These are phyloP conservation scores for Allolobophora icterica DNA, from an alignment of 2,888 invertebrate genomes.

Conservation along the genomic window DNA sequence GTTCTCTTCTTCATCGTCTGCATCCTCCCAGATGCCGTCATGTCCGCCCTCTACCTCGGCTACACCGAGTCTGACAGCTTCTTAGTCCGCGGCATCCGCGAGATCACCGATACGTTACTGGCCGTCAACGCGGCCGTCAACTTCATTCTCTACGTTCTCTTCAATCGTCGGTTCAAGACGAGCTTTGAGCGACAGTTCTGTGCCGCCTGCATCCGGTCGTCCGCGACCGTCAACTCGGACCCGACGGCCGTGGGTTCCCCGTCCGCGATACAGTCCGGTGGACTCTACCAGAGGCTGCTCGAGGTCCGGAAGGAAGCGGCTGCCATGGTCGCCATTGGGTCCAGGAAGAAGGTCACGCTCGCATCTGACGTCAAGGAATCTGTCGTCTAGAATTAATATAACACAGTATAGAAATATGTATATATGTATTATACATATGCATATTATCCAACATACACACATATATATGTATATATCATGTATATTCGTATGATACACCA, in stretches of 20 bases:
- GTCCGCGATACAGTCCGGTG: not conserved
- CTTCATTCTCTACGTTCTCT: slow-evolving; percentile 61
- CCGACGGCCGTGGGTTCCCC: not conserved
- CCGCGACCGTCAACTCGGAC: not conserved
- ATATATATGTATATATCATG: too few species aligned
- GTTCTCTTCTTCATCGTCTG: slow-evolving; percentile 63
- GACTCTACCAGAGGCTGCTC: slow-evolving; percentile 23
- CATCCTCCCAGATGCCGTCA: slow-evolving; percentile 63
- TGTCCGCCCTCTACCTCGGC: slow-evolving; percentile 63
- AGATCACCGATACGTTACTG: slow-evolving; percentile 63
- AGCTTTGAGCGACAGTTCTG: slow-evolving; percentile 23
- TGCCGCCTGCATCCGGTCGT: not conserved
- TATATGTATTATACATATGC: slow-evolving; percentile 18
- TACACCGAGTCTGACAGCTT: slow-evolving; percentile 60
- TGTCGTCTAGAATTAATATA: not conserved
- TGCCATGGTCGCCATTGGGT: not conserved
- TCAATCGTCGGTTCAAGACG: slow-evolving; percentile 59
- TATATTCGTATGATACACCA: too few species aligned
- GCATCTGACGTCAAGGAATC: not conserved
- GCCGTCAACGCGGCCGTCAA: slow-evolving; percentile 63
- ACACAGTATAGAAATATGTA: not conserved
- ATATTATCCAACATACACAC: too few species aligned
- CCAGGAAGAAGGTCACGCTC: not conserved
- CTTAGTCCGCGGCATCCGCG: slow-evolving; percentile 60
- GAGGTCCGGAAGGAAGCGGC: slow-evolving; percentile 3